Conservation (phyloP, 2,888 invertebrate genomes). For the Cosmia trapezina region DNA sequence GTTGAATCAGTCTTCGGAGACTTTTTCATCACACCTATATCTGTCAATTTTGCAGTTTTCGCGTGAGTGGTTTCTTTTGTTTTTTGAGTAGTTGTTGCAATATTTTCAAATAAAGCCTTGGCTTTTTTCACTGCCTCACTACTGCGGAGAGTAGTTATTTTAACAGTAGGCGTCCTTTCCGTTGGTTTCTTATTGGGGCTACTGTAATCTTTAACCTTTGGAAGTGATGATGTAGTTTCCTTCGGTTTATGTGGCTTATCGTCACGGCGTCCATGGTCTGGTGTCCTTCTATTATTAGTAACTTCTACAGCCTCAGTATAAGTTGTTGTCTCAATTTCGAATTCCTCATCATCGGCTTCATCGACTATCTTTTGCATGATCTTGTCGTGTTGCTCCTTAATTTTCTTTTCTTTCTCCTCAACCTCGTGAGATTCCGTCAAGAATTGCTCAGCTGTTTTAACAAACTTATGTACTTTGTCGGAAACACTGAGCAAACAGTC, state of each 20-base stretch:
- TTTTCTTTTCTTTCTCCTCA: slow-evolving; percentile 82
- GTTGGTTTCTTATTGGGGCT: slow-evolving; percentile 72
- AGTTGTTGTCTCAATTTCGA: slow-evolving; percentile 63
- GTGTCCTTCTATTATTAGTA: slow-evolving; percentile 44
- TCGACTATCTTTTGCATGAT: slow-evolving; percentile 83
- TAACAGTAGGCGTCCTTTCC: slow-evolving; percentile 76
- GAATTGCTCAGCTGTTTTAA: slow-evolving; percentile 91
- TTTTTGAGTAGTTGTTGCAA: slow-evolving; percentile 85
- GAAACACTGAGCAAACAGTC: slow-evolving; percentile 92
- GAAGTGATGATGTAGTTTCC: slow-evolving; percentile 75
- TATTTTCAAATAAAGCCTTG: slow-evolving; percentile 93
- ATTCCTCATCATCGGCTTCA: slow-evolving; percentile 71
- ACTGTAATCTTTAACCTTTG: slow-evolving; percentile 72
- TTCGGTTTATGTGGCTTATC: slow-evolving; percentile 71
- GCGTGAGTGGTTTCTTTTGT: slow-evolving; percentile 70
- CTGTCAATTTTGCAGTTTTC: slow-evolving; percentile 85
- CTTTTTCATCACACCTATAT: slow-evolving; percentile 86
- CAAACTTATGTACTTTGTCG: slow-evolving; percentile 92
- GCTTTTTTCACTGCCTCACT: slow-evolving; percentile 93
- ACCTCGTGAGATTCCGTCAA: slow-evolving; percentile 78
- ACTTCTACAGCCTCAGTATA: slow-evolving; percentile 54
- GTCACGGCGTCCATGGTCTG: slow-evolving; percentile 59
- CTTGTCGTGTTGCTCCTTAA: slow-evolving; percentile 86
- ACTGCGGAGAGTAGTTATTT: slow-evolving; percentile 87
- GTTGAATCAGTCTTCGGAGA: slow-evolving; percentile 76